Evolutionary conservation across 1,140 invertebrate species (phyloP).

Genomic region (Hyposmocoma kahamanoa): DNA sequence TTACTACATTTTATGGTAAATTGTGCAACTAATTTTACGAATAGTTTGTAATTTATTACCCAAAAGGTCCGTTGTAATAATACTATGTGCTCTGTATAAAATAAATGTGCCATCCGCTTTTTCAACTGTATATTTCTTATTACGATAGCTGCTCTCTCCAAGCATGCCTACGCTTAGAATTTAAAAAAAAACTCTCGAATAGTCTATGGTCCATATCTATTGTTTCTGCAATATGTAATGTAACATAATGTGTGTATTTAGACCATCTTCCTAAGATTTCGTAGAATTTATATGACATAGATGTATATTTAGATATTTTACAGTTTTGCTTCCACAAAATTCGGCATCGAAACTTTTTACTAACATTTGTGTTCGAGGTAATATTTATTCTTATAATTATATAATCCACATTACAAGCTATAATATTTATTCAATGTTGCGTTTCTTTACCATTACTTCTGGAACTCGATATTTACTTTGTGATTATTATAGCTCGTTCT

Average conservation of each 20-base stretch:
- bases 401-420: background rate
- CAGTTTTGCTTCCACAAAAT: slow-evolving; percentile 5
- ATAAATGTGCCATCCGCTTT: slow-evolving; percentile 66
- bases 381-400: slow-evolving; percentile 1
- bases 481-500: too few relatives aligned
- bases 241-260: slow-evolving; percentile 23
- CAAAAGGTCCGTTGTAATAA: too few relatives aligned
- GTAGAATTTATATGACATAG: slow-evolving; percentile 12
- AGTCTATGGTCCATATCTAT: slow-evolving; percentile 26
- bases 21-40: too few relatives aligned
- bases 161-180: slow-evolving; percentile 34
- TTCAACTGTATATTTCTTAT: slow-evolving; percentile 57
- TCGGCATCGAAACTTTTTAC: slow-evolving; percentile 12
- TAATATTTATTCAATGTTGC: too few relatives aligned
- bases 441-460: too few relatives aligned
- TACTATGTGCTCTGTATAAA: slow-evolving; percentile 56
- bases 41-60: too few relatives aligned
- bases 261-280: slow-evolving; percentile 18
- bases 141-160: slow-evolving; percentile 30
- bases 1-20: too few relatives aligned
- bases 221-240: slow-evolving; percentile 20
- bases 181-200: slow-evolving; percentile 20
- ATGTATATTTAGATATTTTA: background rate
- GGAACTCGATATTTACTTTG: too few relatives aligned
- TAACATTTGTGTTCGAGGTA: background rate